Percentiles rank a stretch among this genome's conserved stretches.
phyloP scores from a whole-genome alignment of 2,888 invertebrate genomes.

The Fissipunctia ypsillon region DNA sequence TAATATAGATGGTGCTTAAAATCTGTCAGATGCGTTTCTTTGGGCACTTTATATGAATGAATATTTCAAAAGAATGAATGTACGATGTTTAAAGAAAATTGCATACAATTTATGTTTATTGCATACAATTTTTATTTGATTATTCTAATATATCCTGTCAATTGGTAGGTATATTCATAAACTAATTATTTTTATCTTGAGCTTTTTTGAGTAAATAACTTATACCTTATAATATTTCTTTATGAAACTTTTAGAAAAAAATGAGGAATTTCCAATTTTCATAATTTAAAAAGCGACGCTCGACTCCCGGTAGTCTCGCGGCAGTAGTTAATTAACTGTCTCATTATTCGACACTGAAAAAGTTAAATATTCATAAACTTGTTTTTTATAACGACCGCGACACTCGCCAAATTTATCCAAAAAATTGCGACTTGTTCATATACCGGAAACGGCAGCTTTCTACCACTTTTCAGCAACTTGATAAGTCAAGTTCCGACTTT shows the following conservation, averaged over 20 bases:
- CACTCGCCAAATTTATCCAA: not conserved
- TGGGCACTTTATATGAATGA: constrained; percentile 13
- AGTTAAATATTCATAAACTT: not conserved
- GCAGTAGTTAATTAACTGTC: not conserved
- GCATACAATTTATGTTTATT: too few relatives aligned
- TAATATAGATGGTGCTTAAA: not conserved
- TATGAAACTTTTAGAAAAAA: not conserved
- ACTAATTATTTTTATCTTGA: too few relatives aligned
- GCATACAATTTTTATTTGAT: not conserved
- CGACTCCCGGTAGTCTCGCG: too few relatives aligned
- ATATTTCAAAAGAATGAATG: constrained; percentile 15
- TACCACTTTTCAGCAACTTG: constrained; percentile 6
- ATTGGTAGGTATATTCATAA: not conserved
- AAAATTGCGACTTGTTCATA: not conserved
- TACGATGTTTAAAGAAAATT: not conserved
- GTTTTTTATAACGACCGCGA: not conserved
- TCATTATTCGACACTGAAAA: not conserved
- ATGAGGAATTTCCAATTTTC: not conserved
- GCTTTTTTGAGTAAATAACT: not conserved
- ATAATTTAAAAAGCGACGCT: not conserved
- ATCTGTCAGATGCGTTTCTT: not conserved
- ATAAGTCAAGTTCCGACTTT: not conserved
- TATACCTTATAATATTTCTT: not conserved
- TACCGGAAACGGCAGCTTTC: constrained; percentile 25
- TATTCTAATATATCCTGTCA: not conserved